Conservation (phyloP, 2,888 invertebrate genomes). For the Lamproptera curius region DNA sequence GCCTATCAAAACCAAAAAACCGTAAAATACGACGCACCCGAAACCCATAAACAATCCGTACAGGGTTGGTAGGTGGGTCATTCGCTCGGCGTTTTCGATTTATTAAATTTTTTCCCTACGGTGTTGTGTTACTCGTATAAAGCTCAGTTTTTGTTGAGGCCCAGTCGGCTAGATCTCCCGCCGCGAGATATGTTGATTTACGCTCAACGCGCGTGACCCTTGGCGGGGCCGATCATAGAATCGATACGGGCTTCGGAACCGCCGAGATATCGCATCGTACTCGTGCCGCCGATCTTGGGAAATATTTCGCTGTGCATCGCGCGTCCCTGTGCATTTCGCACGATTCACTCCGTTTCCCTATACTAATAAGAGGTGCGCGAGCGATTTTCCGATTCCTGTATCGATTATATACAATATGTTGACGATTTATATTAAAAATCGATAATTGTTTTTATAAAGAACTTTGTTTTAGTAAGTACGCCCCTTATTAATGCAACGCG, state of each 20-base stretch:
- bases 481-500: too few species aligned
- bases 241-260: conserved; percentile 74
- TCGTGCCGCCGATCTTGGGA: conserved; percentile 73
- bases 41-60: conserved; percentile 29
- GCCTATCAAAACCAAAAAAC: conserved; percentile 20
- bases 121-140: conserved; percentile 74
- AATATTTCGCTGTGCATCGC: conserved; percentile 67
- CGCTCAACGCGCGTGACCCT: conserved; percentile 77
- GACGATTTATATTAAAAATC: too few species aligned
- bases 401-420: too few species aligned
- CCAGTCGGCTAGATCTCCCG: conserved; percentile 73
- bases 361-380: too few species aligned
- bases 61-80: conserved; percentile 44
- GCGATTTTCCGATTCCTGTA: too few species aligned
- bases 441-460: too few species aligned
- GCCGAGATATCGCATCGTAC: conserved; percentile 72
- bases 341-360: conserved; percentile 37
- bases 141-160: conserved; percentile 72
- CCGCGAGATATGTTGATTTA: conserved; percentile 78
- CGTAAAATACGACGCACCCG: conserved; percentile 16
- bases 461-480: too few species aligned
- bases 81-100: conserved; percentile 64
- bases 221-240: conserved; percentile 71
- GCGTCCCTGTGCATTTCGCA: conserved; percentile 69
- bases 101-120: conserved; percentile 63